These are phyloP conservation scores for Malacoraja senta DNA, from an alignment of 2,797 vertebrate genomes.

Conservation along the genomic window DNA sequence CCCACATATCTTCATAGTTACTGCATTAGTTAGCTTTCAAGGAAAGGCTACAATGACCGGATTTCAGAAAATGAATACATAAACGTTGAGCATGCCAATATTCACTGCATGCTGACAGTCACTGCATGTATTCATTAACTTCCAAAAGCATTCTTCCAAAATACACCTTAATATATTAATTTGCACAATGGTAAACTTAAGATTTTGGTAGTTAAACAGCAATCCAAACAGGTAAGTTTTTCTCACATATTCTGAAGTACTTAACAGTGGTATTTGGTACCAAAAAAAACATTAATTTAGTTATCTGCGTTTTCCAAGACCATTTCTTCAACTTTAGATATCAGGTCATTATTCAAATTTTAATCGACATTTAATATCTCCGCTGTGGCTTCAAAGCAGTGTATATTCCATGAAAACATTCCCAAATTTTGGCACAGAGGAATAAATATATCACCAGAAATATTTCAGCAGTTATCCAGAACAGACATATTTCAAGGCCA, in stretches of 20 bases:
- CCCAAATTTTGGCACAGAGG: not conserved
- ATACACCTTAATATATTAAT: not conserved
- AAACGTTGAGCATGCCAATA: not conserved
- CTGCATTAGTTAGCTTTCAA: not conserved
- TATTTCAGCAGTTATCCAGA: not conserved
- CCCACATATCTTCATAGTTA: not conserved
- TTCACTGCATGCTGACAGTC: not conserved
- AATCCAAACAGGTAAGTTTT: not conserved
- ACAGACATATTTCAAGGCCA: not conserved
- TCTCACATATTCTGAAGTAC: not conserved
- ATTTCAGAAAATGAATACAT: constrained; percentile 20
- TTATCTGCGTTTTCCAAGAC: not conserved
- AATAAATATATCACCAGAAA: not conserved
- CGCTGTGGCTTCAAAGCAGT: not conserved
- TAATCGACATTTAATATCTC: not conserved
- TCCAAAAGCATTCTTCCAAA: constrained; percentile 29
- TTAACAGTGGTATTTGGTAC: not conserved
- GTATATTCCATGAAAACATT: not conserved
- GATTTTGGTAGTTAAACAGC: not conserved
- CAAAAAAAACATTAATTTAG: not conserved
- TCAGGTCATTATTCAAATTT: not conserved
- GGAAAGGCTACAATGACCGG: not conserved
- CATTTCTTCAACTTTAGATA: not conserved
- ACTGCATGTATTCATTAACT: not conserved
- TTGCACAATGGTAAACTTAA: constrained; percentile 25